Evolutionary conservation across 1,140 invertebrate species (phyloP).

Genomic region (Pteromalus puparum): DNA sequence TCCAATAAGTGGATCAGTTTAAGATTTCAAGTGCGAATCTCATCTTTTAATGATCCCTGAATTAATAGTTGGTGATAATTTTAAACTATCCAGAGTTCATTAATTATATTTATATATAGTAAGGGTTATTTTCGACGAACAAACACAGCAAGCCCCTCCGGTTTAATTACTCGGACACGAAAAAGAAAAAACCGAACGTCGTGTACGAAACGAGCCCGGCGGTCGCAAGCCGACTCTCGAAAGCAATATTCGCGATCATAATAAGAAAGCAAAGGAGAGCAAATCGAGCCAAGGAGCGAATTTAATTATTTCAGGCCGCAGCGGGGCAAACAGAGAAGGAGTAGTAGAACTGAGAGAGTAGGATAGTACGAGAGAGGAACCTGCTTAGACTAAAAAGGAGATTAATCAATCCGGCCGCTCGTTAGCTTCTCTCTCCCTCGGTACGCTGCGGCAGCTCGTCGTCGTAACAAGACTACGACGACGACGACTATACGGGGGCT

Average conservation of each 20-base stretch:
- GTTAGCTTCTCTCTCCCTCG: conserved; percentile 53
- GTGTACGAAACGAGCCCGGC: background rate
- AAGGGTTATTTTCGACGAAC: too few species aligned
- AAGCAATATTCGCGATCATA: background rate
- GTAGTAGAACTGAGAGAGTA: too few species aligned
- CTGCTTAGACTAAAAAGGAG: conserved; percentile 53
- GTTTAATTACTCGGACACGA: background rate
- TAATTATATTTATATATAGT: too few species aligned
- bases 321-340: background rate
- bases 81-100: too few species aligned
- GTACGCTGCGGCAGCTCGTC: conserved; percentile 40
- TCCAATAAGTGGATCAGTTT: too few species aligned
- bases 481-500: background rate
- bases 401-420: conserved; percentile 68
- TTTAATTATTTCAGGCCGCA: conserved; percentile 38
- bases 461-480: conserved; percentile 14
- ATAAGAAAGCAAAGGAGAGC: conserved; percentile 34
- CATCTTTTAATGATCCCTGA: too few species aligned
- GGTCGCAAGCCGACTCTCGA: background rate
- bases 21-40: too few species aligned
- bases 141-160: too few species aligned
- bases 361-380: background rate
- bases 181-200: background rate
- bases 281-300: conserved; percentile 24
- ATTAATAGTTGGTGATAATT: too few species aligned